Conservation (phyloP, 1,140 invertebrate genomes). For the Orchestia grillus region DNA sequence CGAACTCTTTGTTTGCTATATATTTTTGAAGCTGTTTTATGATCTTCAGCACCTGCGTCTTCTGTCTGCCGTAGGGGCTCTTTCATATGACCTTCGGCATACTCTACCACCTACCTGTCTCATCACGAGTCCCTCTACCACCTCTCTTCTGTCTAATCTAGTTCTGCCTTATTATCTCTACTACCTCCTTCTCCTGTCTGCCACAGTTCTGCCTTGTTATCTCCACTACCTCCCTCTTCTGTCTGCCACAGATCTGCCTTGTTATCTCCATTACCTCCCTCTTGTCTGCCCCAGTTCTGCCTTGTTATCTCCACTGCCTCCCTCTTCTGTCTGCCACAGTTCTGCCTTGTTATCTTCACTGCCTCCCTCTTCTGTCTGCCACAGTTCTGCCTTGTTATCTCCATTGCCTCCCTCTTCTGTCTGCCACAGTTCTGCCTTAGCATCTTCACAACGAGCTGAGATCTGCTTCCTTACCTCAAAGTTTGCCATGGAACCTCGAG, state of each 20-base stretch:
- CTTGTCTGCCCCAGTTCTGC: too few species aligned
- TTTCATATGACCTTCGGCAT: not conserved
- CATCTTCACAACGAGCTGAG: too few species aligned
- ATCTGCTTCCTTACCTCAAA: not conserved
- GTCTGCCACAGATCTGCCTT: not conserved
- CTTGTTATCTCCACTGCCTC: too few species aligned
- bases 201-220: not conserved
- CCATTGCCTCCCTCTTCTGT: too few species aligned
- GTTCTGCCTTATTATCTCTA: not conserved
- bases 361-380: too few species aligned
- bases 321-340: too few species aligned
- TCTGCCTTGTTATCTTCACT: too few species aligned
- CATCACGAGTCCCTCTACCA: too few species aligned
- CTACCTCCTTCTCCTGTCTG: not conserved
- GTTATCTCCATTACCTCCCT: not conserved
- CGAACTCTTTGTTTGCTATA: too few species aligned
- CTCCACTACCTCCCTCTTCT: not conserved
- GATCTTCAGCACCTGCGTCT: not conserved
- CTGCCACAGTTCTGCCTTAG: too few species aligned
- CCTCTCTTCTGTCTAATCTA: too few species aligned
- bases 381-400: too few species aligned
- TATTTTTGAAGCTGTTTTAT: not conserved
- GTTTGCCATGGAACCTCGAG: not conserved
- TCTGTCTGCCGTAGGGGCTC: not conserved
- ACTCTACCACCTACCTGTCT: not conserved